These are phyloP conservation scores for Sibirionetta formosa DNA, from an alignment of 2,797 vertebrate genomes.

Conservation along the genomic window DNA sequence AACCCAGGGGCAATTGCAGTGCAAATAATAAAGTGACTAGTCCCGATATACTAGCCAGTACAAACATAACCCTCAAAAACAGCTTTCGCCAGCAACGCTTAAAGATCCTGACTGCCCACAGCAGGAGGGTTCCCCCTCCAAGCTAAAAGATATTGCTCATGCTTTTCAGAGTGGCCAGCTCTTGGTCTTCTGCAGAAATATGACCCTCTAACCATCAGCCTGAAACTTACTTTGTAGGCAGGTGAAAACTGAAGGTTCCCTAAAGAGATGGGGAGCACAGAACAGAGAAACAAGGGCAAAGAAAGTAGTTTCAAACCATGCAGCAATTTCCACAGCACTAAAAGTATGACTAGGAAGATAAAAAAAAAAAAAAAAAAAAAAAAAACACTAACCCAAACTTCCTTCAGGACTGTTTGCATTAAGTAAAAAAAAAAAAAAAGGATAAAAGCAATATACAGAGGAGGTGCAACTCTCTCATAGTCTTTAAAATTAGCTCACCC, in stretches of 20 bases:
- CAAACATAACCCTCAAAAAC: background rate
- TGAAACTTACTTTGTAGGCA: background rate
- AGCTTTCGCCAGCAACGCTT: background rate
- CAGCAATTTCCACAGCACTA: background rate
- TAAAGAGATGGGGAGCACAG: background rate
- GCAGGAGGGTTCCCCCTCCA: background rate
- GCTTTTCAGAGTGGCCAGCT: background rate
- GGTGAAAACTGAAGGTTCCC: background rate
- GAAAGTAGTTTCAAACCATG: background rate
- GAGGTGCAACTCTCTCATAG: background rate
- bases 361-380: background rate
- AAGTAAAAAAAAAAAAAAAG: background rate
- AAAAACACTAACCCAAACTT: background rate
- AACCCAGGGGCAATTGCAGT: background rate
- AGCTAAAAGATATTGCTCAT: background rate
- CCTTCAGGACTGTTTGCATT: background rate
- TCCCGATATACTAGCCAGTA: accelerated
- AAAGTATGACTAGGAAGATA: background rate
- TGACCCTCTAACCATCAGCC: background rate
- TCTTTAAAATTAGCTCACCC: background rate
- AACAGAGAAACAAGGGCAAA: background rate
- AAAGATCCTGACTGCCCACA: background rate
- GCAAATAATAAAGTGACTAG: accelerated
- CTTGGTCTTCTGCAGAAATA: background rate
- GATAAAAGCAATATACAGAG: background rate